Conservation (phyloP, 2,797 vertebrate genomes). For the Rousettus madagascariensis region DNA sequence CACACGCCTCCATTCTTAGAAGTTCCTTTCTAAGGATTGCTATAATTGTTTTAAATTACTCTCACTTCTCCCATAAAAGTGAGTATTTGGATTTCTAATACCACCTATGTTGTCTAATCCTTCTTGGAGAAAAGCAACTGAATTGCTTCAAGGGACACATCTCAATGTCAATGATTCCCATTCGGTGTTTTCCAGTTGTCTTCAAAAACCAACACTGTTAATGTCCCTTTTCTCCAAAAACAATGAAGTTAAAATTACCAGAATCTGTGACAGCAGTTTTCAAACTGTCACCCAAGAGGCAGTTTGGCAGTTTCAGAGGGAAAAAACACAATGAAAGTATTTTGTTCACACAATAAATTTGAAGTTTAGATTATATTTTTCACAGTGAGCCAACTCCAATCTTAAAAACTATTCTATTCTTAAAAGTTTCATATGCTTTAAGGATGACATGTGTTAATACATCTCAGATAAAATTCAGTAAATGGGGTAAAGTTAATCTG, state of each 20-base stretch:
- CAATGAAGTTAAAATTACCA: background rate
- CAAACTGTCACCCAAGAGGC: background rate
- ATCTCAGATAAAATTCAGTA: background rate
- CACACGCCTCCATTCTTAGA: no score
- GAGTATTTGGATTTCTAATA: no score
- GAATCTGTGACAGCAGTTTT: background rate
- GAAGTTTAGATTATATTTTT: background rate
- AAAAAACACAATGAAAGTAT: background rate
- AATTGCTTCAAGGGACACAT: no score
- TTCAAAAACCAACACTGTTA: background rate
- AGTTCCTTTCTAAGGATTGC: no score
- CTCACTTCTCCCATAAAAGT: no score
- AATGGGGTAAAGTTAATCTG: background rate
- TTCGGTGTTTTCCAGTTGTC: no score
- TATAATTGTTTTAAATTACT: no score
- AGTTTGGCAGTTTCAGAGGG: background rate
- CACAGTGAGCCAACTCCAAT: background rate
- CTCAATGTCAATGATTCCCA: no score
- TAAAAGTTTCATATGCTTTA: background rate
- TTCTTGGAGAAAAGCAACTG: no score
- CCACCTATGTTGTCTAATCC: no score
- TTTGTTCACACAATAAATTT: background rate
- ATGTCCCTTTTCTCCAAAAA: background rate
- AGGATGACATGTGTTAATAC: background rate
- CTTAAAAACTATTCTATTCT: background rate